A percentile compares a stretch with the other conserved stretches of the same genome.
phyloP scores from a whole-genome alignment of 2,888 invertebrate species.

The Thymelicus lineola region DNA sequence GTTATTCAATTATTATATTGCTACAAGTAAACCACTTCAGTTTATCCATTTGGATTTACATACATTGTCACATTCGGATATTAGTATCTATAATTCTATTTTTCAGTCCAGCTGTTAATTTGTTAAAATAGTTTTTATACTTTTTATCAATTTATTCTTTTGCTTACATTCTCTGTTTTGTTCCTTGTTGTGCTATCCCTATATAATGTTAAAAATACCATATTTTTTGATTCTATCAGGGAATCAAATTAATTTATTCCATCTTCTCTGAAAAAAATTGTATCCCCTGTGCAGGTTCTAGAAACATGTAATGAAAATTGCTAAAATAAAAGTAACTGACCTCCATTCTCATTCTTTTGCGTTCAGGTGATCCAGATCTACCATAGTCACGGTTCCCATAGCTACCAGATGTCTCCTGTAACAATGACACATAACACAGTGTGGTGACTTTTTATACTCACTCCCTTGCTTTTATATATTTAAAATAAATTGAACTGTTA shows the following conservation, averaged over 20 bases:
- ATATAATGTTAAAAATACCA: slow-evolving; percentile 38
- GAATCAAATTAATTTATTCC: slow-evolving; percentile 6
- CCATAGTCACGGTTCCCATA: slow-evolving; percentile 84
- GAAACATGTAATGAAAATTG: not conserved
- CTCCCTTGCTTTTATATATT: too few relatives aligned
- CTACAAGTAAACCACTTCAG: slow-evolving; percentile 12
- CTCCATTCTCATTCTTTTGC: slow-evolving; percentile 87
- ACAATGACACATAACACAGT: not conserved
- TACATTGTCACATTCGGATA: slow-evolving; percentile 13
- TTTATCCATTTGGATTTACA: slow-evolving; percentile 5
- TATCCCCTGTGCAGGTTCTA: slow-evolving; percentile 3
- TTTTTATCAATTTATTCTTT: slow-evolving; percentile 20
- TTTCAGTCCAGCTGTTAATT: slow-evolving; percentile 9
- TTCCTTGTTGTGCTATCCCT: slow-evolving; percentile 37
- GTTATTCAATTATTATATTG: slow-evolving; percentile 11
- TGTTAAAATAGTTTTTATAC: slow-evolving; percentile 14
- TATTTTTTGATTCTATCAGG: slow-evolving; percentile 38
- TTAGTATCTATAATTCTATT: not conserved
- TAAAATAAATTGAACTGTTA: too few relatives aligned
- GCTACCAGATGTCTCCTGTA: slow-evolving; percentile 76
- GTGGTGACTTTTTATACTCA: too few relatives aligned
- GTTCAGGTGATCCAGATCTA: slow-evolving; percentile 86
- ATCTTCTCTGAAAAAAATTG: slow-evolving; percentile 16
- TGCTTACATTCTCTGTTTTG: slow-evolving; percentile 23
- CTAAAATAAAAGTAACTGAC: slow-evolving; percentile 64